Conservation (phyloP, 1,140 invertebrate species). For the Bilobella aurantiaca region DNA sequence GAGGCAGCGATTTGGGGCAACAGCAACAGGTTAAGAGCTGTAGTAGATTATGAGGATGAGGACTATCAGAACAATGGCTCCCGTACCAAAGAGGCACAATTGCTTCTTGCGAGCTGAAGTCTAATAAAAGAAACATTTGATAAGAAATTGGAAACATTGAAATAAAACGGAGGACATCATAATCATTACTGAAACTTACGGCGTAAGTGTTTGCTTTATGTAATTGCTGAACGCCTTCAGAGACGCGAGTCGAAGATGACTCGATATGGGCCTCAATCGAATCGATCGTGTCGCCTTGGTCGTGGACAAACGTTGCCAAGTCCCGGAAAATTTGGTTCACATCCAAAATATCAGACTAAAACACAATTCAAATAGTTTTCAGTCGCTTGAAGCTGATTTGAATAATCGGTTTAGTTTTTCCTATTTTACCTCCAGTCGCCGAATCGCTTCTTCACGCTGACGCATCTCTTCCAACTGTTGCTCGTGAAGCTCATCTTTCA, state of each 20-base stretch:
- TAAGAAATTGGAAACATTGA: too few relatives aligned
- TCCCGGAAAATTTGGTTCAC: conserved; percentile 99
- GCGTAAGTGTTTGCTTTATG: conserved; percentile 71
- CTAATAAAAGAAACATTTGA: conserved; percentile 18
- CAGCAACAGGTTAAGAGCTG: neutral
- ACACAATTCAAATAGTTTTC: conserved; percentile 34
- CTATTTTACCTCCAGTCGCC: conserved; percentile 74
- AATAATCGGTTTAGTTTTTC: too few relatives aligned
- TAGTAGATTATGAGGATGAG: conserved; percentile 17
- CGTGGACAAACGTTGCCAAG: conserved; percentile 87
- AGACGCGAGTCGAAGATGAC: conserved; percentile 72
- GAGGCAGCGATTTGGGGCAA: too few relatives aligned
- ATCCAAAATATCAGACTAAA: conserved; percentile 80
- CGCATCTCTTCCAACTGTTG: conserved; percentile 20
- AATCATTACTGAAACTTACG: too few relatives aligned
- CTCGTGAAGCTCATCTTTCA: conserved; percentile 17
- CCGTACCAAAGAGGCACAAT: conserved; percentile 39
- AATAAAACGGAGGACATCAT: too few relatives aligned
- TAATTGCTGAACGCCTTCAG: conserved; percentile 67
- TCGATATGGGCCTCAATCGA: conserved; percentile 95
- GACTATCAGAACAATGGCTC: conserved; percentile 1
- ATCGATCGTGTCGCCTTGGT: conserved; percentile 92
- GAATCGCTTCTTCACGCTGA: conserved; percentile 52
- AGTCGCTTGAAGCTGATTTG: too few relatives aligned
- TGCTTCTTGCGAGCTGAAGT: conserved; percentile 65